Percentiles rank a stretch among this genome's conserved stretches.
Evolutionary conservation across 2,113 vertebrate species (phyloP).

Genomic region (Oreochromis spilurus): DNA sequence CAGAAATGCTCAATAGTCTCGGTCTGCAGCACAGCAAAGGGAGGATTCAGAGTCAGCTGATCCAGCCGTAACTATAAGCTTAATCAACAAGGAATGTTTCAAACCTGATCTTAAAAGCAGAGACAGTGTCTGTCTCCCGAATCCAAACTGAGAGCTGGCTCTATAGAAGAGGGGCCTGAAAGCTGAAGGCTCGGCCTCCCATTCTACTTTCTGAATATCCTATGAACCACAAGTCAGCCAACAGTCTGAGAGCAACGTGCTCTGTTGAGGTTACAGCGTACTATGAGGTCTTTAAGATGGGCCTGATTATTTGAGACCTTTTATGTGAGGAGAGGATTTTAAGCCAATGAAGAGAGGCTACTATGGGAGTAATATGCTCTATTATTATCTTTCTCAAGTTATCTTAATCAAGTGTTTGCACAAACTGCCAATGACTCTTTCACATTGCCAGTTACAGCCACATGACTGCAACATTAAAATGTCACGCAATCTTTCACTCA

Average conservation of each 20-base stretch:
- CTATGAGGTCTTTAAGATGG: background rate
- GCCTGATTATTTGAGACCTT: background rate
- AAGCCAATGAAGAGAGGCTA: background rate
- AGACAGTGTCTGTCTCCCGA: fast-evolving
- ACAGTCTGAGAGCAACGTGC: background rate
- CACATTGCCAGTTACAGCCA: background rate
- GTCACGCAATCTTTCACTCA: background rate
- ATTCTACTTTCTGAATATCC: background rate
- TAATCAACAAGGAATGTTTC: background rate
- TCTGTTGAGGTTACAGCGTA: background rate
- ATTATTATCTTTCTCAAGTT: background rate
- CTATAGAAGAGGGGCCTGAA: background rate
- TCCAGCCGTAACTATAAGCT: too few species aligned
- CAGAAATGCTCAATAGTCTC: background rate
- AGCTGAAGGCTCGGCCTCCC: too few species aligned
- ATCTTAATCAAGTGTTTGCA: background rate
- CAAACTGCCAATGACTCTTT: background rate
- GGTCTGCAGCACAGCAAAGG: background rate
- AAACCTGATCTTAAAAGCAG: background rate
- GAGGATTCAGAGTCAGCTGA: background rate
- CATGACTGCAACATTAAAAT: background rate
- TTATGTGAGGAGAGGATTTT: background rate
- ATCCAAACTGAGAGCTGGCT: background rate
- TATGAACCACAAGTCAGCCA: background rate
- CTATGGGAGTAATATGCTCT: background rate